A percentile compares a stretch with the other conserved stretches of the same genome.
These are phyloP conservation scores for Lates calcarifer DNA, from an alignment of 2,113 vertebrate species.

Conservation along the genomic window DNA sequence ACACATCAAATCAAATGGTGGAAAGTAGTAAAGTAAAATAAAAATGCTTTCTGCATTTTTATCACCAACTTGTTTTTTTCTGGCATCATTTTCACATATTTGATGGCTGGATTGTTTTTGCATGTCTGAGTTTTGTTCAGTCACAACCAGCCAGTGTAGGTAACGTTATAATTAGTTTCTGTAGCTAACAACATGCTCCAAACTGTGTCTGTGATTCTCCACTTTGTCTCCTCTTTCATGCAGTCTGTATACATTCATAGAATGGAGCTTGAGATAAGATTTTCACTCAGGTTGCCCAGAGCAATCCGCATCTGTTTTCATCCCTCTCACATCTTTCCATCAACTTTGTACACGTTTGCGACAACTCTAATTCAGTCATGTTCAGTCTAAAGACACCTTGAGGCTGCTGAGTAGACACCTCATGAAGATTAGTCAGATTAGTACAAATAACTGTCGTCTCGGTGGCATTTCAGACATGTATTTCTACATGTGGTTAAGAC, in stretches of 20 bases:
- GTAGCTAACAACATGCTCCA: no score
- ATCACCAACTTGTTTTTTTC: neutral
- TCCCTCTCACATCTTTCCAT: neutral
- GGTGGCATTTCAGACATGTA: neutral
- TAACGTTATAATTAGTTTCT: neutral
- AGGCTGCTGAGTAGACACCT: neutral
- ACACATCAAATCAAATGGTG: no score
- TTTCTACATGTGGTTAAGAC: neutral
- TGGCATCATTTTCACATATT: no score
- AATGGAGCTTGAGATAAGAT: neutral
- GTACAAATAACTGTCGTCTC: neutral
- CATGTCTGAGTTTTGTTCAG: neutral
- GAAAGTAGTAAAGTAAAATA: no score
- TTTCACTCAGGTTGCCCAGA: neutral
- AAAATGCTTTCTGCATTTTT: neutral
- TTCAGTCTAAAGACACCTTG: neutral
- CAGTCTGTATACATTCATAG: neutral
- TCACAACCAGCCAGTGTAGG: slow-evolving; percentile 8
- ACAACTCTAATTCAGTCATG: neutral
- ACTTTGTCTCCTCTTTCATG: no score
- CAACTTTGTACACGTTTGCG: neutral
- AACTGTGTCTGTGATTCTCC: neutral
- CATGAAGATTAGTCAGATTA: neutral
- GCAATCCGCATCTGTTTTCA: neutral
- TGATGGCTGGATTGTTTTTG: neutral